A percentile compares a stretch with the other conserved stretches of the same genome.
Evolutionary conservation across 1,140 invertebrate species (phyloP).

Genomic region (Drosophila sproati): DNA sequence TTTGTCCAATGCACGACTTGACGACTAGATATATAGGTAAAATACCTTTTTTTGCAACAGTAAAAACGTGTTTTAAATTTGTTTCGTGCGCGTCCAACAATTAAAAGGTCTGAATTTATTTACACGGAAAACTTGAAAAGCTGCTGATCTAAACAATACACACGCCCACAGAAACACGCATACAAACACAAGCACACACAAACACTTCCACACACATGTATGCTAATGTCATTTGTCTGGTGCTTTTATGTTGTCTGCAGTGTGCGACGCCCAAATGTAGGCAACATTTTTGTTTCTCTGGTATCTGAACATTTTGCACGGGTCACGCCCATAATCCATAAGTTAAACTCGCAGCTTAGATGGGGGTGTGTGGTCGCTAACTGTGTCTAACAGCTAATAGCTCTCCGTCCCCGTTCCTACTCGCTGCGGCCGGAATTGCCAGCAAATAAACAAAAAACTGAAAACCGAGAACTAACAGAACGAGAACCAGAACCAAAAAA

Average conservation of each 20-base stretch:
- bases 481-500: constrained; percentile 33
- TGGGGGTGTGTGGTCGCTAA: constrained; percentile 51
- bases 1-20: neutral
- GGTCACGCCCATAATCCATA: constrained; percentile 75
- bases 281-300: constrained; percentile 55
- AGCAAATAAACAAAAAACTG: constrained; percentile 53
- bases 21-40: too few relatives aligned
- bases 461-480: neutral
- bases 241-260: constrained; percentile 31
- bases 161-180: neutral
- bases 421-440: constrained; percentile 42
- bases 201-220: constrained; percentile 5
- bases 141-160: constrained; percentile 3
- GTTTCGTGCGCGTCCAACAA: too few relatives aligned
- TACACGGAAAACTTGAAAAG: constrained; percentile 7
- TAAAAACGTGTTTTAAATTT: neutral
- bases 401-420: neutral
- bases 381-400: constrained; percentile 19
- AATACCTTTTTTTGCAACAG: too few relatives aligned
- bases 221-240: constrained; percentile 55
- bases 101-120: neutral
- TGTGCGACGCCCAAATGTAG: constrained; percentile 61
- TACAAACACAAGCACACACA: constrained; percentile 14
- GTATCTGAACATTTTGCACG: constrained; percentile 44
- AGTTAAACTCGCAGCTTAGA: constrained; percentile 59